Conservation (phyloP, 2,888 invertebrate species). For the Oligia strigilis region DNA sequence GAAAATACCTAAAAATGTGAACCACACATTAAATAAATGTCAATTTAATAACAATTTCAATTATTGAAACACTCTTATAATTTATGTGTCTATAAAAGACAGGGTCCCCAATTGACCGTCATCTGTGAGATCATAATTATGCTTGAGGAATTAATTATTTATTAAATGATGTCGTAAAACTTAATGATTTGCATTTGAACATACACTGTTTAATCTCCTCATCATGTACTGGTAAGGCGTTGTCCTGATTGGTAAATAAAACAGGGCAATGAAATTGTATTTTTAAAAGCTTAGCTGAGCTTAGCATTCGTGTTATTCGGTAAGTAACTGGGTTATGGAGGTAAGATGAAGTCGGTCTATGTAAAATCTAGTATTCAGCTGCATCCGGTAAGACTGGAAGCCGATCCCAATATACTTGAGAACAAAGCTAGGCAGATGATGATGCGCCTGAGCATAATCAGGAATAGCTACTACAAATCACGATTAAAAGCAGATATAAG, state of each 20-base stretch:
- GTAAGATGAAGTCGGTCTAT: not conserved
- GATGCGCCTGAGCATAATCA: not conserved
- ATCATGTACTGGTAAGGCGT: not conserved
- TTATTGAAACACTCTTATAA: slow-evolving; percentile 37
- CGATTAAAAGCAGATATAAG: not conserved
- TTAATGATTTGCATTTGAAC: slow-evolving; percentile 56
- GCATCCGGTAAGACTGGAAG: too few relatives aligned
- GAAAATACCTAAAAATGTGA: not conserved
- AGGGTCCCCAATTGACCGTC: slow-evolving; percentile 55
- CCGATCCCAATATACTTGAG: too few relatives aligned
- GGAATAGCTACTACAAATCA: not conserved
- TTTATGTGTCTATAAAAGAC: slow-evolving; percentile 47
- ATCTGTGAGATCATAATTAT: slow-evolving; percentile 52
- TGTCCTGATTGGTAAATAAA: not conserved
- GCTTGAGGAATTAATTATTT: slow-evolving; percentile 70
- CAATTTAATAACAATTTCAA: slow-evolving; percentile 9
- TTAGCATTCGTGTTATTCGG: not conserved
- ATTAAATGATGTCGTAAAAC: slow-evolving; percentile 61
- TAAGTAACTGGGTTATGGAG: not conserved
- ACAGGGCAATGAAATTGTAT: not conserved
- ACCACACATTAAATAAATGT: not conserved
- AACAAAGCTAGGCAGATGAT: not conserved
- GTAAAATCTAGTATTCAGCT: too few relatives aligned
- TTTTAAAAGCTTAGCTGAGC: not conserved
- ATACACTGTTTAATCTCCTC: slow-evolving; percentile 19